Percentiles rank a stretch among this genome's conserved stretches.
These are phyloP conservation scores for Agriopis leucophaearia DNA, from an alignment of 2,888 invertebrate genomes.

Conservation along the genomic window DNA sequence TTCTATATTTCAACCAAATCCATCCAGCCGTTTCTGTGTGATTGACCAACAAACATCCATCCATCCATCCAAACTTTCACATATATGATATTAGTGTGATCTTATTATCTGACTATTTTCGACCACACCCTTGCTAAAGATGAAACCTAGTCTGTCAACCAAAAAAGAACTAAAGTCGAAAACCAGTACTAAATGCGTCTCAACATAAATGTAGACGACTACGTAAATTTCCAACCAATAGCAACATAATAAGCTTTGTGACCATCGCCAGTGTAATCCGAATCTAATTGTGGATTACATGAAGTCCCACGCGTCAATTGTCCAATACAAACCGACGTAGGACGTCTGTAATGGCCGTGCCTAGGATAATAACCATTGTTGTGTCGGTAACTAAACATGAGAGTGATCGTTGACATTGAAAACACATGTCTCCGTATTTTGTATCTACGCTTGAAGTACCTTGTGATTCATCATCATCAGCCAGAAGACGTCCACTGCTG, in stretches of 20 bases:
- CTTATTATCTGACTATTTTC: too few species aligned
- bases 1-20: too few species aligned
- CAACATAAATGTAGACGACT: neutral
- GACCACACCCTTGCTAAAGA: too few species aligned
- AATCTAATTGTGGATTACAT: constrained; percentile 35
- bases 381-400: constrained; percentile 7
- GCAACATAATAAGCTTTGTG: constrained; percentile 2
- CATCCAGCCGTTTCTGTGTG: too few species aligned
- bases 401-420: constrained; percentile 20
- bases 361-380: constrained; percentile 28
- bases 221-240: neutral
- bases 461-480: too few species aligned
- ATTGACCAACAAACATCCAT: too few species aligned
- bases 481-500: too few species aligned
- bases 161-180: neutral
- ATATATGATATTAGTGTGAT: too few species aligned
- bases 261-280: constrained; percentile 31
- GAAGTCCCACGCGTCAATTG: constrained; percentile 40
- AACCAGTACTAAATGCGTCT: neutral
- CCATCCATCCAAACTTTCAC: too few species aligned
- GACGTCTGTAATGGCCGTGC: constrained; percentile 15
- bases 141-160: too few species aligned
- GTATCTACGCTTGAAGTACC: neutral
- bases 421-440: constrained; percentile 6
- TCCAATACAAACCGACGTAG: constrained; percentile 31